Evolutionary conservation across 2,888 invertebrate genomes (phyloP).

Genomic region (Zaprionus bogoriensis): DNA sequence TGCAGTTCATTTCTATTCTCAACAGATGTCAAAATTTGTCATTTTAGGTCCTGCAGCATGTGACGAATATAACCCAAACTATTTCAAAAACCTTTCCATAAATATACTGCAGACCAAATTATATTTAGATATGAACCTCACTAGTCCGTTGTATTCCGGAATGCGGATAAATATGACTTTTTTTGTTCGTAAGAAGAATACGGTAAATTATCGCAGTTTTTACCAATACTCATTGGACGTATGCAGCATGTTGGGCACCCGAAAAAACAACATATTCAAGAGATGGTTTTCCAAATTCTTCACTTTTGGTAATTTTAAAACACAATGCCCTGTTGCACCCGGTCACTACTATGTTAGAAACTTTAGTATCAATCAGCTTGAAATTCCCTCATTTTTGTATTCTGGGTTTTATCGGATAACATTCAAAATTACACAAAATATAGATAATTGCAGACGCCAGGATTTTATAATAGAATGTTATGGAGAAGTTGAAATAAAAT

Average conservation of each 20-base stretch:
- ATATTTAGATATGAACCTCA: conserved; percentile 26
- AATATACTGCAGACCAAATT: background rate
- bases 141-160: conserved; percentile 15
- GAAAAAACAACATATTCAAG: conserved; percentile 44
- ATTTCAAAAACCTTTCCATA: conserved; percentile 24
- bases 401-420: conserved; percentile 40
- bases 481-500: conserved; percentile 43
- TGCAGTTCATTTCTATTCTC: too few species aligned
- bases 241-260: conserved; percentile 49
- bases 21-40: conserved; percentile 14
- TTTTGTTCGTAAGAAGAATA: background rate
- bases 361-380: conserved; percentile 26
- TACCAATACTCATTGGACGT: conserved; percentile 55
- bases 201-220: conserved; percentile 26
- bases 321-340: conserved; percentile 51
- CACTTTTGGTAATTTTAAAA: conserved; percentile 54
- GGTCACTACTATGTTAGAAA: conserved; percentile 43
- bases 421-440: conserved; percentile 33
- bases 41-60: conserved; percentile 23
- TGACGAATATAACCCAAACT: conserved; percentile 34
- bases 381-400: conserved; percentile 46
- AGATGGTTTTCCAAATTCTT: conserved; percentile 48
- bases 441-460: background rate
- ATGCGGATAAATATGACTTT: conserved; percentile 41
- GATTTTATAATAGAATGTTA: conserved; percentile 38